phyloP scores from a whole-genome alignment of 2,888 invertebrate species.

The Eudasyphora cyanicolor region DNA sequence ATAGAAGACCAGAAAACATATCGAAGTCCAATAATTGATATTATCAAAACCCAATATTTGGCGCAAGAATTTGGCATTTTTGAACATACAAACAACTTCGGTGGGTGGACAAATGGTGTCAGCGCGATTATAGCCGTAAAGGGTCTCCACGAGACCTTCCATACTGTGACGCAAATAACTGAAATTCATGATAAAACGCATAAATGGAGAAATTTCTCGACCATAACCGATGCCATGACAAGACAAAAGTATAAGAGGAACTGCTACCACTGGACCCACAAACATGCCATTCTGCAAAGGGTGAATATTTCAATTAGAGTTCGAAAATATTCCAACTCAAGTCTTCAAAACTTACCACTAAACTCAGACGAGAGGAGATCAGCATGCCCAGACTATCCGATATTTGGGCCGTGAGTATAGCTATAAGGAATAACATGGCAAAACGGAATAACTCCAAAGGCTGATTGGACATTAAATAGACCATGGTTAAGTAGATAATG shows the following conservation, averaged over 20 bases:
- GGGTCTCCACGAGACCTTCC: slow-evolving; percentile 89
- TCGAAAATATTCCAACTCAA: background rate
- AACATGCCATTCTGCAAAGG: slow-evolving; percentile 90
- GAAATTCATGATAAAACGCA: slow-evolving; percentile 89
- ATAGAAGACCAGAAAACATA: slow-evolving; percentile 85
- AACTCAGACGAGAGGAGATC: slow-evolving; percentile 87
- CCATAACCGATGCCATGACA: slow-evolving; percentile 93
- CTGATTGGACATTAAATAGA: slow-evolving; percentile 88
- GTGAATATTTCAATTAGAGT: slow-evolving; percentile 18
- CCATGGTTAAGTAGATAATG: slow-evolving; percentile 85
- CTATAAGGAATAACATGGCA: slow-evolving; percentile 85
- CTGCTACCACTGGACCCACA: slow-evolving; percentile 91
- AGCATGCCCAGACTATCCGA: slow-evolving; percentile 90
- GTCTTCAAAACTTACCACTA: slow-evolving; percentile 84
- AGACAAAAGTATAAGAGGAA: slow-evolving; percentile 93
- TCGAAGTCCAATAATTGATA: slow-evolving; percentile 85
- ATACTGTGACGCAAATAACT: slow-evolving; percentile 91
- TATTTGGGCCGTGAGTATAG: slow-evolving; percentile 86
- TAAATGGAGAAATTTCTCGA: slow-evolving; percentile 85
- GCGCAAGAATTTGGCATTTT: slow-evolving; percentile 87
- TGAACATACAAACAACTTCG: slow-evolving; percentile 88
- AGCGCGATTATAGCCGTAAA: slow-evolving; percentile 88
- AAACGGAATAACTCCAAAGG: slow-evolving; percentile 86
- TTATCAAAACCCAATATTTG: slow-evolving; percentile 88
- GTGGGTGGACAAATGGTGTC: slow-evolving; percentile 87